These are phyloP conservation scores for Psilopsiagon aurifrons DNA, from an alignment of 2,113 vertebrate species.

Conservation along the genomic window DNA sequence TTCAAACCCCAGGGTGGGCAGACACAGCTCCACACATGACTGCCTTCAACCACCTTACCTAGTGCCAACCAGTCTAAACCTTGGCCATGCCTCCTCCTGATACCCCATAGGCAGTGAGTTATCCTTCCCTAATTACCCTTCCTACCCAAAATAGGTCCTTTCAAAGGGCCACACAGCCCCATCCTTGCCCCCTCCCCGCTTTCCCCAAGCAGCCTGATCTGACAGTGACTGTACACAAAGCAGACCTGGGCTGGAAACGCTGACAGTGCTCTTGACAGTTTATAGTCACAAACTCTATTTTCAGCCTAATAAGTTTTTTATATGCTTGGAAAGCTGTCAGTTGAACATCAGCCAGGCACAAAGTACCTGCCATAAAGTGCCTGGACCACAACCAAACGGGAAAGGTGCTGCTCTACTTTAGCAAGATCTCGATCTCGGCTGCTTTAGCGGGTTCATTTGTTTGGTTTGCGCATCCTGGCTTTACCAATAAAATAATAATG, in stretches of 20 bases:
- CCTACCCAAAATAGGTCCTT: not conserved
- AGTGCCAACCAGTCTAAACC: not conserved
- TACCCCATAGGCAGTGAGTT: not conserved
- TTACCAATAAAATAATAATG: not conserved
- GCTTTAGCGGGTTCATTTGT: not conserved
- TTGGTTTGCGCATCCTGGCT: not conserved
- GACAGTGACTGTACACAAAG: not conserved
- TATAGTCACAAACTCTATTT: slow-evolving; percentile 73
- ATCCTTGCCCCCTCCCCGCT: not conserved
- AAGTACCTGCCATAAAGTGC: slow-evolving; percentile 59
- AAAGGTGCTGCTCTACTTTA: slow-evolving; percentile 29
- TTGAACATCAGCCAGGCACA: slow-evolving; percentile 67
- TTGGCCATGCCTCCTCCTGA: accelerated
- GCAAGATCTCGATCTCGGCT: not conserved
- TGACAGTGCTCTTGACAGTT: slow-evolving; percentile 39
- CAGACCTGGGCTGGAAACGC: not conserved
- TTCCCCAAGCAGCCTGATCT: not conserved
- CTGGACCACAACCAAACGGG: not conserved
- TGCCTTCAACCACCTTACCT: not conserved
- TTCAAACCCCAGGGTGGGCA: not conserved
- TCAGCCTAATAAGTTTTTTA: slow-evolving; percentile 75
- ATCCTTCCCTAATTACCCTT: not conserved
- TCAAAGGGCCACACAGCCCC: not conserved
- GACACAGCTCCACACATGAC: not conserved
- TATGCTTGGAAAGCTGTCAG: slow-evolving; percentile 67